Base-by-base conservation (phyloP, 2,888 invertebrate species). In the Phyto melanocephala region DNA sequence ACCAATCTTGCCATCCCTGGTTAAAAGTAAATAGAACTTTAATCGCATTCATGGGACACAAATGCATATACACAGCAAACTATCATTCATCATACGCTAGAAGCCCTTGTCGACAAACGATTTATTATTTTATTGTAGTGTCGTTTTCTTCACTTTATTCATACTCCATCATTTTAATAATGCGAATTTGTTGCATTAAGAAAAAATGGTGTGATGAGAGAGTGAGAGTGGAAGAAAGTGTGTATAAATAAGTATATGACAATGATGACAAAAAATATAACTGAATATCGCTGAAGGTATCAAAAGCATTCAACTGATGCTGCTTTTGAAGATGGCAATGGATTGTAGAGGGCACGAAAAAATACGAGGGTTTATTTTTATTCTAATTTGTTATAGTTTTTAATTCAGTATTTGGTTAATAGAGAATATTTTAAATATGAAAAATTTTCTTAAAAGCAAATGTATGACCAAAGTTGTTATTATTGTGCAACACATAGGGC, bases 61-160 rank as follows among this genome's bases (percentile, higher is more conserved):
- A 60, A 58, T 33, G 17, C 7, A 33, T 33, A n/a, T n/a, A n/a
- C n/a, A n/a, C 17, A 17, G 17, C 45, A 15, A 63, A 74, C 62
- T 63, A 74, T 78, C 78, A 81, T 74, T 68, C 74, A 77, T 81
- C 72, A 81, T 74, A 63, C 62, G 40, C 56, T 81, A 72, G 77
- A 68, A 22, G 54, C 67, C 62, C 40, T 56, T 81, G 74, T 56
- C 68, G 54, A 20, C 42, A 56, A 37, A 72, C 10, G 17, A 72
- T 74, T 74, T 45, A 40, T 54, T 47, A 20, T 47, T 50, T 28
- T 28, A 28, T 28, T 28, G 3, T 13, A 28, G 28, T 28, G 3
- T 28, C 8, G 65, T 67, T 62, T 6, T 35, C 4, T 7, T 2
- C n/a, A 50, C 0, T 42, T 37, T 35, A 15, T 45, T 24, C 2